Evolutionary conservation across 1,140 invertebrate species (phyloP).

Genomic region (Eufriesea mexicana): DNA sequence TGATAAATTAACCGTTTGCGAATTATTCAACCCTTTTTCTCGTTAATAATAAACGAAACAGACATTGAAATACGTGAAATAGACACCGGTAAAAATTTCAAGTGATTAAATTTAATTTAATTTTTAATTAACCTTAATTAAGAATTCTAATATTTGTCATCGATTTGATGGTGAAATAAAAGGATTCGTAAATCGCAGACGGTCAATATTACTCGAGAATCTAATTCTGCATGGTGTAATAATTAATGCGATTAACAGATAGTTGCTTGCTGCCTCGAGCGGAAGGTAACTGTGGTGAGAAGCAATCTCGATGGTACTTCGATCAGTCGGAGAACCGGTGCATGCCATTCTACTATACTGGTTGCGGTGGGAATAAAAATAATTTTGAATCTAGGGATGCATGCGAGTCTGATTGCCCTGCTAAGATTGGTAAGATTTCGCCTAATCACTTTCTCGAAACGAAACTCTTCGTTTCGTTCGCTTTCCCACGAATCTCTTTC

Average conservation of each 20-base stretch:
- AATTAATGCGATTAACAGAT: conserved; percentile 83
- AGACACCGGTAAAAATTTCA: no score
- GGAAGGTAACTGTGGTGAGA: conserved; percentile 91
- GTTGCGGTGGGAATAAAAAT: conserved; percentile 95
- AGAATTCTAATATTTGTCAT: no score
- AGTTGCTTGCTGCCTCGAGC: conserved; percentile 91
- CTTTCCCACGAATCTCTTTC: no score
- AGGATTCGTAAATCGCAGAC: background rate
- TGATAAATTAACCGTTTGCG: background rate
- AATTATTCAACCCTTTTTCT: background rate
- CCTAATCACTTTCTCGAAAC: background rate
- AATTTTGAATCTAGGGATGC: conserved; percentile 90
- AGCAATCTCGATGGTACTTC: conserved; percentile 92
- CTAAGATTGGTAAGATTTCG: conserved; percentile 88
- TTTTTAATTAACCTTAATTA: no score
- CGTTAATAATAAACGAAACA: background rate
- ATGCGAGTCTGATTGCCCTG: conserved; percentile 92
- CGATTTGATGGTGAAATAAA: no score
- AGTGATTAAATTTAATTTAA: no score
- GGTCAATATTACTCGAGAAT: background rate
- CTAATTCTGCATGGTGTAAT: conserved; percentile 76
- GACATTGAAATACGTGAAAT: no score
- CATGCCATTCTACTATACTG: conserved; percentile 97
- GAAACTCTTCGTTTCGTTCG: no score
- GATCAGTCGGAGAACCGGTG: conserved; percentile 92